Base-by-base conservation (phyloP, 2,113 vertebrate genomes). In the Tyrannus savana region DNA sequence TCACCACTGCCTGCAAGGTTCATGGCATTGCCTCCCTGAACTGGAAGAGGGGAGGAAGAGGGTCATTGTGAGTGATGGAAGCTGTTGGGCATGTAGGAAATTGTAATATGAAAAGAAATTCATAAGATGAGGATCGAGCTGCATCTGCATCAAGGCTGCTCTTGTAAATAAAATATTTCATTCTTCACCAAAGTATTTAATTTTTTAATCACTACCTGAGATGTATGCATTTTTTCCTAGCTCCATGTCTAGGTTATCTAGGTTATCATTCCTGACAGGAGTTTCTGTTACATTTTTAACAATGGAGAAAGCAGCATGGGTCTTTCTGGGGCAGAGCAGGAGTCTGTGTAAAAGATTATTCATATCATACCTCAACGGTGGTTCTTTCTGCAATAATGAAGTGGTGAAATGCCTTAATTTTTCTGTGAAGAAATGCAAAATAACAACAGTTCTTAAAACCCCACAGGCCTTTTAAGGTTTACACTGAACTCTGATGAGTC, bases 221-320 rank as follows among this genome's bases (percentile, higher is more conserved):
- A 77, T 53, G 14, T 49, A 14, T 19, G 24, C 2, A 14, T 50
- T 77, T 80, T 3, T 0, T 13, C 7, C 5, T 18, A 27, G 18
- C 37, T 75, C 31, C 9, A 8, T 78, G 81, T 87, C 87, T 4
- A 74, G 35, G 8, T 49, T 13, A 9, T 87, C 87, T 4, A 74
- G 35, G 8, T 49, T 13, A 9, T 59, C 17, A n/a, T 35, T 76
- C 35, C 49, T 28, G 64, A 27, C 39, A 64, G 23, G 12, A 12
- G 4, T 15, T 88, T 84, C 31, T 80, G n/a, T 56, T 80, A 39
- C 25, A 22, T 6, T 81, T 55, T 7, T 56, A 60, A 31, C 31
- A 56, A 73, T 1, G 14, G 11, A 24, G 30, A 72, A 56, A 81
- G 13, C 28, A 76, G 27, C 15, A 44, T 8, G 35, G 15, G 10